Conservation (phyloP, 2,113 vertebrate species). For the Panurus biarmicus region DNA sequence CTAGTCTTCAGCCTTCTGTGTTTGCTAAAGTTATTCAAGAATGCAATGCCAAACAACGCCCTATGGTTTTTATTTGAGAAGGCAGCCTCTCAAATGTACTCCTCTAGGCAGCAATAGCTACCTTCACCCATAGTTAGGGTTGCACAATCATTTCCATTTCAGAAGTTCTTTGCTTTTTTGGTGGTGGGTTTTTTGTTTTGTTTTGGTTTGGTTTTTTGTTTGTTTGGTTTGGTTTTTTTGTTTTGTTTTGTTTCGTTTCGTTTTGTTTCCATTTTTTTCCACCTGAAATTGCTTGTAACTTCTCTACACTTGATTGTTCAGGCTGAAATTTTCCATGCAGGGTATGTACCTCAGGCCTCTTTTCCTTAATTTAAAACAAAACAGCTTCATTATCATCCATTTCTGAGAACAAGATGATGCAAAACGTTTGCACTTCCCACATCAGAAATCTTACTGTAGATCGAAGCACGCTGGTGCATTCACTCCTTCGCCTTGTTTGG, state of each 20-base stretch:
- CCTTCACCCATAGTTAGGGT: background rate
- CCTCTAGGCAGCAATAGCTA: background rate
- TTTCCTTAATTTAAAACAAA: background rate
- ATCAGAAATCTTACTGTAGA: background rate
- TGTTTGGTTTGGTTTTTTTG: too few relatives aligned
- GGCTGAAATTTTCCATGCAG: background rate
- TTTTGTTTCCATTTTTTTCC: background rate
- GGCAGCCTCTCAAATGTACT: background rate
- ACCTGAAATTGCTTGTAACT: background rate
- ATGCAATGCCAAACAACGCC: background rate
- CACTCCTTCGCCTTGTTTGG: background rate
- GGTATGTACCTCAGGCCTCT: background rate
- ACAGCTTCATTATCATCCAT: background rate
- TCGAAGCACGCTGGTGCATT: background rate
- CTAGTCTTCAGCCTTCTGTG: background rate
- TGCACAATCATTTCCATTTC: background rate
- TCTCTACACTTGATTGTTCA: background rate
- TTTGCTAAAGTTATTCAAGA: constrained; percentile 3
- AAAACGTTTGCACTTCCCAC: background rate
- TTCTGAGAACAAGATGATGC: background rate
- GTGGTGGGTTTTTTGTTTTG: too few relatives aligned
- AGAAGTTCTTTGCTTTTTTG: background rate
- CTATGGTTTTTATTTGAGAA: background rate
- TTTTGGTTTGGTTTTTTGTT: too few relatives aligned
- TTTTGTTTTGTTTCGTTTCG: background rate